These are phyloP conservation scores for Oncorhynchus kisutch DNA, from an alignment of 2,113 vertebrate species.

Conservation along the genomic window DNA sequence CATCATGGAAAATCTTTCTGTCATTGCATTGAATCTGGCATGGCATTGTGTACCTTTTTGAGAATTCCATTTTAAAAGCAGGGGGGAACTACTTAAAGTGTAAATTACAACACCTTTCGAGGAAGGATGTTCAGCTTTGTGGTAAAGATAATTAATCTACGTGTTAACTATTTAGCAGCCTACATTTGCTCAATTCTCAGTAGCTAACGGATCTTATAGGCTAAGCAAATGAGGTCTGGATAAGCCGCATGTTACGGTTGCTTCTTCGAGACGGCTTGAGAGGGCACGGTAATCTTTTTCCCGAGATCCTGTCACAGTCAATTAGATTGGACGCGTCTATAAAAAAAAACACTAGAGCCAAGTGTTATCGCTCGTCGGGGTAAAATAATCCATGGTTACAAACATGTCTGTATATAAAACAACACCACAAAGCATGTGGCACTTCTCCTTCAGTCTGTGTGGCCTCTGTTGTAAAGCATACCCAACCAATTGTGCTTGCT, in stretches of 20 bases:
- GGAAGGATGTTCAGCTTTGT: not conserved
- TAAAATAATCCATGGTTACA: not conserved
- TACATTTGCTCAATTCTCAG: not conserved
- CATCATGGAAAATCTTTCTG: too few species aligned
- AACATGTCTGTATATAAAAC: not conserved
- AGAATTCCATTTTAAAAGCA: not conserved
- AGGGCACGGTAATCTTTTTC: constrained; percentile 60
- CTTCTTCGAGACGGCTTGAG: constrained; percentile 22
- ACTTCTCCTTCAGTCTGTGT: too few species aligned
- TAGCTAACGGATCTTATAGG: not conserved
- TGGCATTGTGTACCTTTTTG: not conserved
- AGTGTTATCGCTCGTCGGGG: not conserved
- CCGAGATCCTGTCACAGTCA: constrained; percentile 53
- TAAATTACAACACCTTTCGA: not conserved
- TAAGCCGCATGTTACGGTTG: constrained; percentile 12
- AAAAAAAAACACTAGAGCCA: not conserved
- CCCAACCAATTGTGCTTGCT: not conserved
- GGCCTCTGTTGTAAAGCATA: too few species aligned
- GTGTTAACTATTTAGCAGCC: not conserved
- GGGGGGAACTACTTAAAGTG: not conserved
- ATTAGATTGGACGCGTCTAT: constrained; percentile 46
- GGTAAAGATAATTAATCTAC: not conserved
- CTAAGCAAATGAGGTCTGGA: not conserved
- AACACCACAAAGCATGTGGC: not conserved
- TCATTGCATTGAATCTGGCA: not conserved